phyloP scores from a whole-genome alignment of 2,797 vertebrate genomes.

The Hippocampus kuda region DNA sequence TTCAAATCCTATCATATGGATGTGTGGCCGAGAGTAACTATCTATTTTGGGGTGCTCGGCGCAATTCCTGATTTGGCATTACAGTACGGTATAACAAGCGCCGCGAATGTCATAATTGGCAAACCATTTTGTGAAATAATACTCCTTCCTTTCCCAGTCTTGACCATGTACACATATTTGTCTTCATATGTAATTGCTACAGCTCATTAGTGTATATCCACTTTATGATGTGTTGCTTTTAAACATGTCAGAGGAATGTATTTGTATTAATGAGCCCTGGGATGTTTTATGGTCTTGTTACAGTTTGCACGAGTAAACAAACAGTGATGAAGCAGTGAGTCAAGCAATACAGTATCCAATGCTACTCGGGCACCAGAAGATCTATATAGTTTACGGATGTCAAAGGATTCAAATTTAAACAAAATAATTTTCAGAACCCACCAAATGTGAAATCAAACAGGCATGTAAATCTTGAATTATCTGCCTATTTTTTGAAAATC shows the following conservation, averaged over 20 bases:
- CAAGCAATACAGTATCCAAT: neutral
- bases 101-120: too few species aligned
- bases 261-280: neutral
- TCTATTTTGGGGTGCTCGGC: neutral
- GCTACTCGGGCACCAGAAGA: too few species aligned
- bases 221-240: neutral
- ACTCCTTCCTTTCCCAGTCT: neutral
- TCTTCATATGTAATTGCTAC: neutral
- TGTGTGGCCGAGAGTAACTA: neutral
- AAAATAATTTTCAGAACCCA: too few species aligned
- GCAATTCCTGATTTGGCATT: constrained; percentile 1
- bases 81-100: neutral
- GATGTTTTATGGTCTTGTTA: neutral
- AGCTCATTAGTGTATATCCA: neutral
- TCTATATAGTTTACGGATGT: too few species aligned
- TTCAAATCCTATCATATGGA: neutral
- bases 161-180: neutral
- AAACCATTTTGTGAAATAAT: neutral
- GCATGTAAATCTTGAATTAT: too few species aligned
- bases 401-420: neutral
- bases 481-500: too few species aligned
- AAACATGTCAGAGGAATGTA: neutral
- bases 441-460: too few species aligned
- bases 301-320: neutral
- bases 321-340: too few species aligned